Evolutionary conservation across 2,797 vertebrate species (phyloP), one percentile per base, ranked within the genome.

Genomic region (Podarcis siculus): DNA sequence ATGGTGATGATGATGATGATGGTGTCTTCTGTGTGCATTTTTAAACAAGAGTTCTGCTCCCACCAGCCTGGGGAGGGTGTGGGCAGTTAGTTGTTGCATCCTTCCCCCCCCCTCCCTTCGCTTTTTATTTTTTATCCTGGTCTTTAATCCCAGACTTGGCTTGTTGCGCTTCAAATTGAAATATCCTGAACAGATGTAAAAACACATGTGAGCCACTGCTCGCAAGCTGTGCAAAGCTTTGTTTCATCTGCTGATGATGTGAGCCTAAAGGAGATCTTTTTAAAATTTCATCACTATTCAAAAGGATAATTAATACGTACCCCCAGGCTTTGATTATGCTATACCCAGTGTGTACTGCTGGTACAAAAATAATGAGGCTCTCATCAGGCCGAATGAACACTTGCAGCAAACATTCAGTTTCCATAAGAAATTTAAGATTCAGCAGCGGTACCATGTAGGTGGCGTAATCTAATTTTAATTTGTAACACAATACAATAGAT

Each of bases 201-300:
- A 98, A 98, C 98, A 99, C 98, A 98, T 98, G 98, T 98, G 98
- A 97, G 97, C 97, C 97, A 96, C 97, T 96, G 97, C 97, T 97
- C 96, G 90, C 98, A 98, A 98, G 98, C 98, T 98, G 98, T 97
- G 98, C 96, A 94, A 95, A 97, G 96, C 98, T 99, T 99, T 99
- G 98, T 99, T 99, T 99, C 98, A 98, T 99, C 98, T 98, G 98
- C 97, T 97, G 97, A 97, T 98, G 98, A 98, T 98, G 98, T 97
- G 97, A 98, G 98, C 98, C 98, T 98, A 98, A 98, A 99, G 98
- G 98, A 98, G 98, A 98, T 96, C 98, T 99, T 98, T 99, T 99
- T 98, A 99, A 99, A 99, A 99, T 99, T 98, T 99, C 98, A 99
- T 99, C 98, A 98, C 98, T 98, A 99, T 99, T 99, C 98, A 99